phyloP scores from a whole-genome alignment of 53 echinoderm and acorn worm genomes.

The Luidia sarsii region DNA sequence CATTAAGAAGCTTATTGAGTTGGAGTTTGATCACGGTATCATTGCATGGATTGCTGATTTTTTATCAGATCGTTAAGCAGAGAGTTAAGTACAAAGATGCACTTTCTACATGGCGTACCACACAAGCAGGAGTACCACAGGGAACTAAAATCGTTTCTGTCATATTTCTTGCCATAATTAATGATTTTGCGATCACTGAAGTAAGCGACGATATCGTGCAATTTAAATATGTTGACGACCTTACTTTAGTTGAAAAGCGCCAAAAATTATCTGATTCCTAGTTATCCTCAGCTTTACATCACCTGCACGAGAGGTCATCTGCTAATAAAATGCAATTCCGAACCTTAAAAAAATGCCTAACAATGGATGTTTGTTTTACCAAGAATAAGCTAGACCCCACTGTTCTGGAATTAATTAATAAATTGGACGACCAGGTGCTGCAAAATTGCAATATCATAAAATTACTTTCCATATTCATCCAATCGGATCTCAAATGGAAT shows the following conservation, averaged over 20 bases:
- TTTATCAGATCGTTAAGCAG: slow-evolving; percentile 6
- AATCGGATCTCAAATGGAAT: background rate
- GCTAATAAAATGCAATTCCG: background rate
- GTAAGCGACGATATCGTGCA: background rate
- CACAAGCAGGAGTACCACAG: slow-evolving; percentile 40
- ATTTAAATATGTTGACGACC: slow-evolving; percentile 6
- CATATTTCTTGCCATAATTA: background rate
- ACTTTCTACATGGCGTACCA: background rate
- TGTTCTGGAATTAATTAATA: background rate
- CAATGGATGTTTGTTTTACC: slow-evolving; percentile 19
- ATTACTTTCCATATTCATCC: slow-evolving; percentile 21
- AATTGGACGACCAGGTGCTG: slow-evolving; percentile 4
- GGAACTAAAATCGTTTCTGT: slow-evolving; percentile 32
- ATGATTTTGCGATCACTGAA: background rate
- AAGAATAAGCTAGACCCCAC: slow-evolving; percentile 4
- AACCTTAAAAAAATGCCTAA: slow-evolving; percentile 25
- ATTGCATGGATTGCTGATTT: slow-evolving; percentile 46
- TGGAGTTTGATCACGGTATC: background rate
- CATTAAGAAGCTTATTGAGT: slow-evolving; percentile 6
- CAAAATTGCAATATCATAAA: slow-evolving; percentile 16
- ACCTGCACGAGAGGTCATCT: background rate
- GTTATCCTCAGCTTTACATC: background rate
- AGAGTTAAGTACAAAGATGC: slow-evolving; percentile 3
- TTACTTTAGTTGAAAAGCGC: background rate
- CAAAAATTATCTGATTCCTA: background rate